Conservation (phyloP, 2,797 vertebrate genomes). For the Psittacula echo region DNA sequence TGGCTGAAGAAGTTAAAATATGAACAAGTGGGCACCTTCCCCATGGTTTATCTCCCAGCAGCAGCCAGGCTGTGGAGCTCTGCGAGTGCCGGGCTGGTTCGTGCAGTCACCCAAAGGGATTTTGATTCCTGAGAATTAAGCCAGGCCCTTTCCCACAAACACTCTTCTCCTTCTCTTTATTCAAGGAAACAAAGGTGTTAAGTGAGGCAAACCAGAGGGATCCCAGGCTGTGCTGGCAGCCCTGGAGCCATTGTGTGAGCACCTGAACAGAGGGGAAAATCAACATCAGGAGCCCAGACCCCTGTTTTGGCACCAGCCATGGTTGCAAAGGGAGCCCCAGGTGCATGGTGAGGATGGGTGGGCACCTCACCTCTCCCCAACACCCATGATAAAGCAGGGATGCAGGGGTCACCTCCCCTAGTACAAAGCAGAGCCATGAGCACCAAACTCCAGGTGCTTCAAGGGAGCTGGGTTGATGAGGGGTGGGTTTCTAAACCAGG, state of each 20-base stretch:
- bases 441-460: background rate
- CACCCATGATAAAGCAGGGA: background rate
- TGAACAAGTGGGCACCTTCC: background rate
- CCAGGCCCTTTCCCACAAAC: background rate
- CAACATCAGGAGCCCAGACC: background rate
- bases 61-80: background rate
- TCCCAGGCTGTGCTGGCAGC: background rate
- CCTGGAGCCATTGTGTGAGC: rapidly evolving
- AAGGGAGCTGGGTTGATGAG: background rate
- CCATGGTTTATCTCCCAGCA: background rate
- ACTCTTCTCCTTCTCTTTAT: background rate
- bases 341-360: rapidly evolving
- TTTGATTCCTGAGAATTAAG: background rate
- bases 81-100: background rate
- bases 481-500: background rate
- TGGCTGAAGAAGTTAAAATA: background rate
- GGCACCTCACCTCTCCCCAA: background rate
- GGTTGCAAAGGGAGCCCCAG: background rate
- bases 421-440: background rate
- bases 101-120: background rate
- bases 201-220: background rate
- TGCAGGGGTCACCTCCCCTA: background rate
- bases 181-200: too few relatives aligned
- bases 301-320: rapidly evolving
- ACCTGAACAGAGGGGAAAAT: background rate